Conservation (phyloP, 2,888 invertebrate species). For the Ormyrus labotus region DNA sequence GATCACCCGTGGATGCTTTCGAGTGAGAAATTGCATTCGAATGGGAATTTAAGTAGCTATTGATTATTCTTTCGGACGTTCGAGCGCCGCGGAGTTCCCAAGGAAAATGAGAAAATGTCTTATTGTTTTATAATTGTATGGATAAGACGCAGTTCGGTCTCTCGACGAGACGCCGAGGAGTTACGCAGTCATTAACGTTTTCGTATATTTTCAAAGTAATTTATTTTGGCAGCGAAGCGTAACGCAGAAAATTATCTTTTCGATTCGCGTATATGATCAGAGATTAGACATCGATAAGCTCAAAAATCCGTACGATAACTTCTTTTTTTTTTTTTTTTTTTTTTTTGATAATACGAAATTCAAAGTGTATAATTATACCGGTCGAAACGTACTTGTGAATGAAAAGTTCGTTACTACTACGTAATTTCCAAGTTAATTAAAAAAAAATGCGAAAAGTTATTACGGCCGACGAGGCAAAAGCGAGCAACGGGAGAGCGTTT, state of each 20-base stretch:
- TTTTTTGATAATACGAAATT: not conserved
- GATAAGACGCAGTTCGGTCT: no score
- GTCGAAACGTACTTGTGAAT: slow-evolving; percentile 22
- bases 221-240: slow-evolving; percentile 31
- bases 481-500: not conserved
- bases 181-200: not conserved
- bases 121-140: not conserved
- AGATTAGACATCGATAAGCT: slow-evolving; percentile 33
- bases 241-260: slow-evolving; percentile 32
- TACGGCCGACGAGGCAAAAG: not conserved
- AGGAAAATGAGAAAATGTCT: not conserved
- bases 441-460: slow-evolving; percentile 18
- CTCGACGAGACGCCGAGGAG: no score
- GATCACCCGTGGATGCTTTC: no score
- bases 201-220: slow-evolving; percentile 9
- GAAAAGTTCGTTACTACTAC: not conserved
- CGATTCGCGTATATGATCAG: slow-evolving; percentile 17
- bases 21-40: no score
- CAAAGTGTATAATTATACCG: slow-evolving; percentile 23
- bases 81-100: no score
- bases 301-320: slow-evolving; percentile 4
- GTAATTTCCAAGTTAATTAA: slow-evolving; percentile 34
- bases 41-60: no score
- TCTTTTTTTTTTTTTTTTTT: slow-evolving; percentile 1
- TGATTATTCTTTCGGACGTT: no score